Evolutionary conservation across 2,888 invertebrate species (phyloP).

Genomic region (Heteropelma amictum): DNA sequence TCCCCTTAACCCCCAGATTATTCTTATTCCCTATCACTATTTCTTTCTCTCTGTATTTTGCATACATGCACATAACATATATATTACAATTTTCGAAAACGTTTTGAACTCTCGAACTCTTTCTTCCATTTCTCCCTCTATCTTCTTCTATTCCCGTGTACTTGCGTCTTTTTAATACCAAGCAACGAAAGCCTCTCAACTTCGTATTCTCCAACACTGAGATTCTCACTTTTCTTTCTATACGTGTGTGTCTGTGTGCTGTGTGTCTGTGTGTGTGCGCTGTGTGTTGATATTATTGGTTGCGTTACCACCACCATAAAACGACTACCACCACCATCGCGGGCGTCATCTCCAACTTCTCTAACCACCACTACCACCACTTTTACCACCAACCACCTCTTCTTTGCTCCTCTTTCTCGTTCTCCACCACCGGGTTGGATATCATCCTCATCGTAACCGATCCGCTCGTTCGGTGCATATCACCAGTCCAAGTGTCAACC

Average conservation of each 20-base stretch:
- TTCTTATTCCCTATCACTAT: conserved; percentile 28
- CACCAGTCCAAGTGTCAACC: conserved; percentile 36
- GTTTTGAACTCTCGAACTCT: conserved; percentile 61
- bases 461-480: conserved; percentile 39
- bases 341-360: conserved; percentile 25
- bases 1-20: neutral
- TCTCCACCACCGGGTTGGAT: conserved; percentile 30
- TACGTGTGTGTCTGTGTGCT: neutral
- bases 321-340: conserved; percentile 25
- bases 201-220: neutral
- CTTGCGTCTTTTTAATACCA: conserved; percentile 45
- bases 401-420: conserved; percentile 23
- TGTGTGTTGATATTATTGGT: neutral
- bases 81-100: conserved; percentile 61
- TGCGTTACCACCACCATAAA: conserved; percentile 34
- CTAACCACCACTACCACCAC: conserved; percentile 12
- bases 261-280: neutral
- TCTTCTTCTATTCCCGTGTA: conserved; percentile 24
- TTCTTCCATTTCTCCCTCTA: conserved; percentile 57
- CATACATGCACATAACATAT: too few species aligned
- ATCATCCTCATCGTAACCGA: conserved; percentile 33
- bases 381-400: conserved; percentile 18
- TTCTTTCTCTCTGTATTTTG: conserved; percentile 25
- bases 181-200: conserved; percentile 4
- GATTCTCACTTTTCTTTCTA: conserved; percentile 8